Base-by-base conservation (phyloP, 53 echinoderm and acorn worm genomes). In the Echinarachnius parma region DNA sequence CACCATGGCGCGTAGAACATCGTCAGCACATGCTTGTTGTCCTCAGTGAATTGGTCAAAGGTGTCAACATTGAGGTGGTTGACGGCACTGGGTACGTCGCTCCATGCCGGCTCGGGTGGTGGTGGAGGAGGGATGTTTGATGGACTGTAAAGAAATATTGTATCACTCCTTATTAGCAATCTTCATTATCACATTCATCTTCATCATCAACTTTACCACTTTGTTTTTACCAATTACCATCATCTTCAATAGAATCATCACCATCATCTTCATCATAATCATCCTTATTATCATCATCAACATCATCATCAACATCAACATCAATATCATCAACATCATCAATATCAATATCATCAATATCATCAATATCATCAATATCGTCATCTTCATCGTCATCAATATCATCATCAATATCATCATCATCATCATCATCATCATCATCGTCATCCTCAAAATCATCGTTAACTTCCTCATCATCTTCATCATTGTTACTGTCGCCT, bases 1-100 rank as follows among this genome's bases (percentile, higher is more conserved):
- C 93, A 93, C 93, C 93, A 93, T 4, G 93, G 93, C 2, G 93
- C 89, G 36, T 93, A 93, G 71, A 93, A 93, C 93, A 93, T 93
- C 53, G 81, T 75, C 65, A 93, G 27, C 14, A 93, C 93, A 22
- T 89, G 67, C 33, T 60, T 52, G 52, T 80, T 86, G 34, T 50
- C 65, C 33, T 76, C 49, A 1, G 78, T 72, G 62, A 93, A 93
- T 2, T 58, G 27, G 25, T 78, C 77, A 74, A 93, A 93, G 50
- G 61, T 86, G 9, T 80, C 80, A 45, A 60, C 52, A 0, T 83
- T 77, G 19, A 93, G 86, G 59, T 93, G 93, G 47, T 81, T 86
- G 81, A 93, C 86, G 0, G 75, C 80, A 34, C 89, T 90, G 35
- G 89, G 86, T 8, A 74, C 52, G 48, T 93, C 93, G 34, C 84